These are phyloP conservation scores for Sanderia malayensis DNA, from an alignment of 30 jellyfish, hydroid and myxozoan genomes.

Conservation along the genomic window DNA sequence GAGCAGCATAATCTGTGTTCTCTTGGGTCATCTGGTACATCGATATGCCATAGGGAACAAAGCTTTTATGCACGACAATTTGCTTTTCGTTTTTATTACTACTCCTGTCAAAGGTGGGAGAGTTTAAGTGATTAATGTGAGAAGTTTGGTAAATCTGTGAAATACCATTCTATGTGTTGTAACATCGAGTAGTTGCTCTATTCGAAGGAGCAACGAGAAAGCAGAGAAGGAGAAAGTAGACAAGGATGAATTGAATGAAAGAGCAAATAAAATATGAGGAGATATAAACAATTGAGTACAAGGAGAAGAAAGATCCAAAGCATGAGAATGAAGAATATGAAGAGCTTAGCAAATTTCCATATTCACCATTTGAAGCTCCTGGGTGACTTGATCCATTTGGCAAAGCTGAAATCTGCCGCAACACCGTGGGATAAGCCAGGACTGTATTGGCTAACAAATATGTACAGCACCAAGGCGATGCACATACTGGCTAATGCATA, in stretches of 20 bases:
- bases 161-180: no score
- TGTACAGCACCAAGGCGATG: slow-evolving; percentile 61
- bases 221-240: no score
- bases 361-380: neutral
- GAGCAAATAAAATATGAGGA: no score
- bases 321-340: slow-evolving; percentile 27
- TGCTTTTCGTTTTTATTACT: slow-evolving; percentile 21
- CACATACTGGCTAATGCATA: slow-evolving; percentile 74
- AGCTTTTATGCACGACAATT: slow-evolving; percentile 62
- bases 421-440: slow-evolving; percentile 93
- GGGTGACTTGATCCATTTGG: slow-evolving; percentile 67
- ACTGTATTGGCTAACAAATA: slow-evolving; percentile 63
- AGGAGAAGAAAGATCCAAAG: neutral
- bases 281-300: no score
- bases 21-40: slow-evolving; percentile 89
- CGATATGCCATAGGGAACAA: slow-evolving; percentile 83
- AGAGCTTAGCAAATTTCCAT: no score
- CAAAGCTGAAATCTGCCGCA: slow-evolving; percentile 72
- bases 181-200: no score
- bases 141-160: no score
- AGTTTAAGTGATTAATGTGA: no score
- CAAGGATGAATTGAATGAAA: no score
- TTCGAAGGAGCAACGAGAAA: no score
- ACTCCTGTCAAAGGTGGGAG: no score
- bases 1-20: slow-evolving; percentile 68